These are phyloP conservation scores for Cnemophilus loriae DNA, from an alignment of 2,113 vertebrate genomes.

Conservation along the genomic window DNA sequence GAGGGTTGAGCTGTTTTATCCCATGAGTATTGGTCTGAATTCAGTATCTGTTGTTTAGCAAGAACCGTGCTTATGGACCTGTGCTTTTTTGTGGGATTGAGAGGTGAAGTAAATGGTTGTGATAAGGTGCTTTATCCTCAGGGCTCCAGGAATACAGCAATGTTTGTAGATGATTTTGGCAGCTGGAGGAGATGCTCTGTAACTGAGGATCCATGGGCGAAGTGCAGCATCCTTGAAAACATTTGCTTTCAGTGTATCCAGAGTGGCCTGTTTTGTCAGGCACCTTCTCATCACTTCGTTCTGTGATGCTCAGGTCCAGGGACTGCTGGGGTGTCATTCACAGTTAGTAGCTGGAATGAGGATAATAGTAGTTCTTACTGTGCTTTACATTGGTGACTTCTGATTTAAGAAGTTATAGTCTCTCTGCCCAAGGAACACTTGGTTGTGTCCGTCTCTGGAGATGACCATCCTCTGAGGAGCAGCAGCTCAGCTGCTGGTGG, in stretches of 20 bases:
- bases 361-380: not conserved
- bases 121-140: not conserved
- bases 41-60: not conserved
- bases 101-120: not conserved
- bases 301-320: not conserved
- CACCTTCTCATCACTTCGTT: not conserved
- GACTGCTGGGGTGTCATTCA: not conserved
- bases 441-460: not conserved
- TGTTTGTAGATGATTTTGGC: not conserved
- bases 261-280: not conserved
- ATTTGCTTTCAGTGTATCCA: not conserved
- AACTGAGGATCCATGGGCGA: not conserved
- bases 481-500: not conserved
- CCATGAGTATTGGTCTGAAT: not conserved
- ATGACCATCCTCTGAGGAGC: not conserved
- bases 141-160: not conserved
- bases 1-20: not conserved
- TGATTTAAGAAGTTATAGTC: not conserved
- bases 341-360: not conserved
- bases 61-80: rapidly evolving
- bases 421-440: rapidly evolving
- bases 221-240: not conserved
- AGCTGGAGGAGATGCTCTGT: not conserved
- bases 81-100: not conserved
- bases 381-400: not conserved